Base-by-base conservation (phyloP, 2,113 vertebrate genomes). In the Grus americana region DNA sequence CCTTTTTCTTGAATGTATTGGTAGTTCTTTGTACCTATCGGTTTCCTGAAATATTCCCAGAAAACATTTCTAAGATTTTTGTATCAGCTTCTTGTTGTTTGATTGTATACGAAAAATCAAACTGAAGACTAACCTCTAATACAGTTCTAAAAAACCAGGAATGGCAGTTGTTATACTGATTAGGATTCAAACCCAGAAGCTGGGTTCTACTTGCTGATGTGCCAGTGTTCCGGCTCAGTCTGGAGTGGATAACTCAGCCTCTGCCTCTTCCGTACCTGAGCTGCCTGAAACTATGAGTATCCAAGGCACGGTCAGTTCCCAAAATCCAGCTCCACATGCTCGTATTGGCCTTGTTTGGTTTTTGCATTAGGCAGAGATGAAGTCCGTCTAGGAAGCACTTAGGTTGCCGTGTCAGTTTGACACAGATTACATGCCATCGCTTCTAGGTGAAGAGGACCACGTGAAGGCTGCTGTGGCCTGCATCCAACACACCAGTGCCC, bases 11-110 rank as follows among this genome's bases (percentile, higher is more conserved):
- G 15, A 92, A 94, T 70, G 63, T 83, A 92, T n/a, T 86, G 79
- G 66, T 66, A 78, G 22, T 89, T 79, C 12, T 95, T 84, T 97
- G 50, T 95, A 88, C 87, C 67, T 83, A 46, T 40, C 38, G 19
- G 18, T 79, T 96, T 88, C 40, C 42, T 76, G 52, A 96, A 91
- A 58, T 95, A 91, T 42, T 93, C 32, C 49, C 73, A 68, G 83
- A 84, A 95, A 85, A 94, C 2, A 38, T 62, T 95, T 89, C 30
- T 79, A 85, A 81, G 65, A 85, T 66, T 95, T 97, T 96, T 96
- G 59, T 87, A 87, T 58, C 0, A 22, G 76, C 18, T 89, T 68
- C 57, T 36, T 73, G 24, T 89, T 94, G 52, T 46, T 88, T 95
- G 50, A 75, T 50, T 93, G 66, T 82, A 73, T 73, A 87, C 1